Evolutionary conservation across 2,888 invertebrate genomes (phyloP), one percentile per base, ranked within the genome.

Genomic region (Halictus quadricinctus): DNA sequence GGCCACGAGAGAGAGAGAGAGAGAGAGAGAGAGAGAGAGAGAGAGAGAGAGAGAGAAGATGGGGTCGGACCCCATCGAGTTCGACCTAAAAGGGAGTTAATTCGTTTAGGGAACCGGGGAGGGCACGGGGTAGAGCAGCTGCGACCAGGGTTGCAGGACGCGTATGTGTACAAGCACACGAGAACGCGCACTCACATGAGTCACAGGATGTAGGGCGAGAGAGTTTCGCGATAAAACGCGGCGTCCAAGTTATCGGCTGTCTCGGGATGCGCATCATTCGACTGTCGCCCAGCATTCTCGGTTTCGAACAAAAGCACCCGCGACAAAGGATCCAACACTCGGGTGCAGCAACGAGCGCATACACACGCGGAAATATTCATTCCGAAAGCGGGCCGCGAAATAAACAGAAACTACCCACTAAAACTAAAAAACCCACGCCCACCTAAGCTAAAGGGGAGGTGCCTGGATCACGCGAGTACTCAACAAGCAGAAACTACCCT

Each of bases 51-150:
- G 54, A 54, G 54, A 54, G 21, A 74, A 80, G 66, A 13, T 58
- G 85, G 88, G 87, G 85, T 76, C 72, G 87, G 88, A 91, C 91
- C 90, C 84, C 87, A 69, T 88, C 81, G 76, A 80, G 75, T 85
- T 87, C 81, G 84, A 81, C 70, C 64, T 50, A 41, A 80, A 88
- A 88, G 88, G 87, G 86, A 87, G 83, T 91, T 90, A 90, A 91
- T 91, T 90, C 89, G 87, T 85, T 89, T 90, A 89, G 83, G 79
- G 13, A 60, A 60, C 77, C 64, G 87, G 79, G 79, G 75, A 84
- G 64, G 79, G 76, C 74, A 81, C 80, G 84, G 76, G 76, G 76
- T 15, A 21, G 64, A 64, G 29, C 36, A 66, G 66, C 5, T 36
- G 15, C 25, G 1, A 54, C 72, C 84, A 83, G 79, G 86, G 86